A percentile compares a stretch with the other conserved stretches of the same genome.
Evolutionary conservation across 2,888 invertebrate species (phyloP).

Genomic region (Chromoteleia sp.): DNA sequence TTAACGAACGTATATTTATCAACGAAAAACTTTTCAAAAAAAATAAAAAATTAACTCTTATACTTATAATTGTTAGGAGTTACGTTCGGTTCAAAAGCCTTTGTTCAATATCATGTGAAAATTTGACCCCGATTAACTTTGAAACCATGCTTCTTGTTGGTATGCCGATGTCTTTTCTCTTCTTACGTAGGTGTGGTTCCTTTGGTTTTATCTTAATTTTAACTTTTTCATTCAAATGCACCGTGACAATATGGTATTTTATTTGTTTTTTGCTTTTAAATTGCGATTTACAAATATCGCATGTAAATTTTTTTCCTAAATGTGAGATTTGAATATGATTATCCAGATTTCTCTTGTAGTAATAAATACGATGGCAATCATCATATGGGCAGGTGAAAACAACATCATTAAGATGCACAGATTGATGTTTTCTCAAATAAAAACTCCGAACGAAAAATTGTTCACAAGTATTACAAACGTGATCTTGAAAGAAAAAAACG

Average conservation of each 20-base stretch:
- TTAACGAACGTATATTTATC: too few relatives aligned
- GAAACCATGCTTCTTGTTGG: conserved; percentile 73
- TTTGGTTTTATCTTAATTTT: conserved; percentile 34
- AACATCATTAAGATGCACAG: neutral
- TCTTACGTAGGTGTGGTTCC: conserved; percentile 34
- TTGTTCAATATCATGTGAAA: conserved; percentile 55
- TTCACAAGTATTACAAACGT: conserved; percentile 77
- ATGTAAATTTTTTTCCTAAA: conserved; percentile 84
- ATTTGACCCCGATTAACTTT: conserved; percentile 72
- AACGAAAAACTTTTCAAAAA: too few relatives aligned
- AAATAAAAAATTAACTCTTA: too few relatives aligned
- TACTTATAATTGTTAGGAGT: too few relatives aligned
- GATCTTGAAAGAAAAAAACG: conserved; percentile 19
- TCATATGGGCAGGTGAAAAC: conserved; percentile 81
- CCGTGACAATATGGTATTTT: conserved; percentile 71
- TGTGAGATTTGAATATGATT: conserved; percentile 86
- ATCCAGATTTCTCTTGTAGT: conserved; percentile 86
- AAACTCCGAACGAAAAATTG: conserved; percentile 73
- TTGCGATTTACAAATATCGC: conserved; percentile 74
- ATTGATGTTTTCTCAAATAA: neutral
- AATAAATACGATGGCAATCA: conserved; percentile 85
- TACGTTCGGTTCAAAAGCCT: neutral
- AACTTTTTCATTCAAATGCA: conserved; percentile 62
- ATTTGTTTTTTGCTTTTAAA: conserved; percentile 71
- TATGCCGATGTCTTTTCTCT: conserved; percentile 74